A percentile compares a stretch with the other conserved stretches of the same genome.
Conservation (phyloP, 1,140 invertebrate species). For the Ditylenchus dipsaci region DNA sequence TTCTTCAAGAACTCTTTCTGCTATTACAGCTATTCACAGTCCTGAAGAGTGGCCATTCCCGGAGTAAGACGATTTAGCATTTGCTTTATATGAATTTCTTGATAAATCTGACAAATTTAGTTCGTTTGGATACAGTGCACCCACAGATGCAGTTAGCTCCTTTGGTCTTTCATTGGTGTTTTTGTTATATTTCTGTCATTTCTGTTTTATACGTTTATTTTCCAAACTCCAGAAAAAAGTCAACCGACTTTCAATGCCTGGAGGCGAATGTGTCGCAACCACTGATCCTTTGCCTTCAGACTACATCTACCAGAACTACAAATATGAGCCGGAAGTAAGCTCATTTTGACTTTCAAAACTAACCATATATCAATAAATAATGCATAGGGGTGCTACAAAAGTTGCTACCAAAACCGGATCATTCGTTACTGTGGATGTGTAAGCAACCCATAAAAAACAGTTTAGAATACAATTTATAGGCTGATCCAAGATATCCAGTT, state of each 20-base stretch:
- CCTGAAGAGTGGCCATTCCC: slow-evolving; percentile 42
- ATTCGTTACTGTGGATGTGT: slow-evolving; percentile 46
- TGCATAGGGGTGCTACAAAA: slow-evolving; percentile 52
- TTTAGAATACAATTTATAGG: neutral
- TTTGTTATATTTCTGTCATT: slow-evolving; percentile 13
- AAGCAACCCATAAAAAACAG: slow-evolving; percentile 35
- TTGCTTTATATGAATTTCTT: neutral
- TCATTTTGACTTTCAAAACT: neutral
- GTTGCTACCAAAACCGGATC: slow-evolving; percentile 52
- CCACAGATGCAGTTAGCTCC: slow-evolving; percentile 44
- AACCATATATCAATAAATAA: slow-evolving; percentile 9
- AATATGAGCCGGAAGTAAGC: slow-evolving; percentile 54
- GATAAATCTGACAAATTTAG: neutral
- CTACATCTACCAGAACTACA: slow-evolving; percentile 52
- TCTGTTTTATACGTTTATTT: neutral
- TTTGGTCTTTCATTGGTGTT: slow-evolving; percentile 43
- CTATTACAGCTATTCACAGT: slow-evolving; percentile 48
- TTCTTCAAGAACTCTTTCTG: slow-evolving; percentile 28
- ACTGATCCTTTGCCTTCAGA: slow-evolving; percentile 27
- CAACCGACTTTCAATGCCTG: slow-evolving; percentile 38
- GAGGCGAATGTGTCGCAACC: slow-evolving; percentile 44
- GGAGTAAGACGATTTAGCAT: no score
- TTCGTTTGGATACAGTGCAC: slow-evolving; percentile 48
- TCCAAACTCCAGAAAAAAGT: slow-evolving; percentile 46
- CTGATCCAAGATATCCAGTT: slow-evolving; percentile 42